Conservation (phyloP, 2,797 vertebrate species). For the Acanthopagrus latus region DNA sequence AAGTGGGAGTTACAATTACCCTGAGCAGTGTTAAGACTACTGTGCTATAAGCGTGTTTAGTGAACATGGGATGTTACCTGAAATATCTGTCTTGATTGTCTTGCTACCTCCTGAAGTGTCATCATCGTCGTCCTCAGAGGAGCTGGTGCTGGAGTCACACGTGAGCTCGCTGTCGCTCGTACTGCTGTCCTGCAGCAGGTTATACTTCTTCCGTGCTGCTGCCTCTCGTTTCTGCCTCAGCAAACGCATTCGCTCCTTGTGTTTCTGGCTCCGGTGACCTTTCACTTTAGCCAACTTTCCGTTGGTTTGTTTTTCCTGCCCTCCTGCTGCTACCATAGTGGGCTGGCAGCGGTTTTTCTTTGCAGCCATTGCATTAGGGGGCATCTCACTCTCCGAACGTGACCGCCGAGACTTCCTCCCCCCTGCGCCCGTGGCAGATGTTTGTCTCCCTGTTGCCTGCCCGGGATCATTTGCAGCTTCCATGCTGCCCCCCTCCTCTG, state of each 20-base stretch:
- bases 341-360: constrained; percentile 95
- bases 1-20: constrained; percentile 23
- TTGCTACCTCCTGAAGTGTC: constrained; percentile 96
- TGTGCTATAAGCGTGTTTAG: constrained; percentile 35
- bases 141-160: constrained; percentile 91
- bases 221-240: constrained; percentile 97
- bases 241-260: constrained; percentile 97
- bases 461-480: constrained; percentile 82
- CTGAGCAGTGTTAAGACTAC: constrained; percentile 11
- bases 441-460: constrained; percentile 76
- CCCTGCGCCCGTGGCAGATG: constrained; percentile 51
- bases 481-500: constrained; percentile 73
- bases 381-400: constrained; percentile 93
- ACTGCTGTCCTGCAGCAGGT: constrained; percentile 99
- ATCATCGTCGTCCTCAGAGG: constrained; percentile 91
- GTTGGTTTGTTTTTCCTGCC: constrained; percentile 92
- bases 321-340: constrained; percentile 71
- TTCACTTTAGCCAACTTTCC: constrained; percentile 92
- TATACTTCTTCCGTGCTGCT: constrained; percentile 96
- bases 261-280: constrained; percentile 96
- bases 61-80: constrained; percentile 89
- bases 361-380: constrained; percentile 92
- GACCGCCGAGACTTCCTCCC: constrained; percentile 95
- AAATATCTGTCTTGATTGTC: constrained; percentile 97
- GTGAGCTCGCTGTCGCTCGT: constrained; percentile 99